Base-by-base conservation (phyloP, 37 sponge, comb jelly and placozoan species). In the Amphimedon queenslandica region DNA sequence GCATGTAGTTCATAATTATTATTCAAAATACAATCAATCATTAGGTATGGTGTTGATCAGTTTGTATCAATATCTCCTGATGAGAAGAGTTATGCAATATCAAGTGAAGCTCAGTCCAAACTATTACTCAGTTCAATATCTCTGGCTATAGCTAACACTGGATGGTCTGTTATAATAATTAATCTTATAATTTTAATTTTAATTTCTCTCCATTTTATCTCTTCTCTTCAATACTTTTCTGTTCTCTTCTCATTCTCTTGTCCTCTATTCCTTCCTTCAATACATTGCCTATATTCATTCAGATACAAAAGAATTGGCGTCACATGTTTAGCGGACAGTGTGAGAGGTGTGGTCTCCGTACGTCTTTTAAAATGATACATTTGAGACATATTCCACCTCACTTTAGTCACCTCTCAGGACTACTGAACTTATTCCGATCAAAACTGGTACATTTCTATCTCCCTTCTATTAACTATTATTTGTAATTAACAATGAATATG, bases 321-420 rank as follows among this genome's bases (percentile, higher is more conserved):
- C 90, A 83, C 57, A 82, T 96, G 88, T 96, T 85, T 56, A 69
- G 85, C 11, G 96, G 96, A 18, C 69, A 89, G 77, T 80, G 90
- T 63, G 89, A 84, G 63, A 82, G 90, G n/a, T 56, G 57, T 21
- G 69, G 80, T 10, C 63, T 86, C 29, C 68, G 84, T 65, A 60
- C 75, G 38, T 71, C 58, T 58, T 92, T 75, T 67, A 80, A 85
- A 70, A 82, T 82, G 78, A 72, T 88, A 23, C 96, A 96, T 80
- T 72, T 96, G 0, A 58, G 71, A 20, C 77, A 82, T 63, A 72
- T 86, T n/a, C 96, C 96, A 24, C 78, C 87, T 32, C 78, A 82
- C 32, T 89, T 82, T 56, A 72, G 41, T 47, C 94, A 96, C 67
- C 84, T 96, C 55, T 43, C 96, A 3, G 96, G 96, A 38, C 78